Conservation (phyloP, 2,888 invertebrate genomes). For the Sepioteuthis lessoniana region DNA sequence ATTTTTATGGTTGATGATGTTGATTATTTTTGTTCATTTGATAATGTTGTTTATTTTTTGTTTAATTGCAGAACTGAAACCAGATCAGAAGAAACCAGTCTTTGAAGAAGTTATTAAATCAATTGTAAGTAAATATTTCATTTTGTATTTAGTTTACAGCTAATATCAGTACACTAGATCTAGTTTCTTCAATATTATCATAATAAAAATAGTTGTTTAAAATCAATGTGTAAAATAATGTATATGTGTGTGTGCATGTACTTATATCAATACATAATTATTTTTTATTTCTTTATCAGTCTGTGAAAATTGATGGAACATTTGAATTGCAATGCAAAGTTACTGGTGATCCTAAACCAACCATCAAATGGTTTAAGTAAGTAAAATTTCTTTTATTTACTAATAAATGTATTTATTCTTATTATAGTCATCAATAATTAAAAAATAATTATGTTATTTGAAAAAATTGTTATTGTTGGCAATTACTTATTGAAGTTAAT, state of each 20-base stretch:
- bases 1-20: background rate
- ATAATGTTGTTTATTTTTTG: background rate
- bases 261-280: too few species aligned
- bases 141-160: too few species aligned
- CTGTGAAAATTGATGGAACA: background rate
- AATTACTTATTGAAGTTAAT: too few species aligned
- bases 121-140: background rate
- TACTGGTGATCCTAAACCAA: constrained; percentile 93
- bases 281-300: background rate
- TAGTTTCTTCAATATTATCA: background rate
- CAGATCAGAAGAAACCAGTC: background rate
- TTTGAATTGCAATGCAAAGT: constrained; percentile 80
- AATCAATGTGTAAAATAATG: too few species aligned
- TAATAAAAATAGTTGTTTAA: background rate
- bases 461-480: too few species aligned
- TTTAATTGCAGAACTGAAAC: background rate
- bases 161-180: too few species aligned
- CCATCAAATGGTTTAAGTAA: constrained; percentile 73
- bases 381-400: background rate
- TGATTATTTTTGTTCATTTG: too few species aligned
- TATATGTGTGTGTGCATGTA: too few species aligned
- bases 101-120: constrained; percentile 42
- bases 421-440: too few species aligned
- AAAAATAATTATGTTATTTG: too few species aligned
- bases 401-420: too few species aligned